Conservation (phyloP, 1,140 invertebrate genomes). For the Aporrectodea caliginosa region DNA sequence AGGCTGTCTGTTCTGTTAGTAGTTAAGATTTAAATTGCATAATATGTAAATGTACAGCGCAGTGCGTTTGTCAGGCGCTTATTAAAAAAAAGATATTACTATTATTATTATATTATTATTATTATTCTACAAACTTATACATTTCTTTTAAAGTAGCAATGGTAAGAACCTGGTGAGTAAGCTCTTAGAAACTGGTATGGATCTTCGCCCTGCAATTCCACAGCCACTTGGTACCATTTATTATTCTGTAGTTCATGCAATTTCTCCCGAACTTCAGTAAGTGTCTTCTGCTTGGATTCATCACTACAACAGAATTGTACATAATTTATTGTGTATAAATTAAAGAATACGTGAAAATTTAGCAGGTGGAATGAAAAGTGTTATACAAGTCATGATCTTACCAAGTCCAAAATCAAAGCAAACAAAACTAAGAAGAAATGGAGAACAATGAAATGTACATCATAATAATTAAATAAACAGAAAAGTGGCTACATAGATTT, state of each 20-base stretch:
- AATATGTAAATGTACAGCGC: neutral
- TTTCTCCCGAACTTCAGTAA: slow-evolving; percentile 30
- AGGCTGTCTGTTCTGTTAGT: neutral
- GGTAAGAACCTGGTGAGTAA: slow-evolving; percentile 61
- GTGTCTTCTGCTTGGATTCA: neutral
- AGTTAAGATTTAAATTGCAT: neutral
- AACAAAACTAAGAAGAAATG: too few species aligned
- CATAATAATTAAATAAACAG: too few species aligned
- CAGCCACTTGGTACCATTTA: slow-evolving; percentile 60
- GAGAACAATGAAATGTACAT: too few species aligned
- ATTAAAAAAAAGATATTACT: neutral
- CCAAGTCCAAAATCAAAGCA: too few species aligned
- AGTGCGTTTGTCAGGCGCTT: neutral
- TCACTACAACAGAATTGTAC: neutral
- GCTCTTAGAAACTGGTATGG: slow-evolving; percentile 71
- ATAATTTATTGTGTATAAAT: too few species aligned
- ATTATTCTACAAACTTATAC: too few species aligned
- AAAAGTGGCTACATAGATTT: too few species aligned
- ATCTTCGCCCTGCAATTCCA: slow-evolving; percentile 63
- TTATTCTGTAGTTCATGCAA: slow-evolving; percentile 40
- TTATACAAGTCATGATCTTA: too few species aligned
- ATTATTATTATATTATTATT: too few species aligned
- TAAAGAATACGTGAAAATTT: too few species aligned
- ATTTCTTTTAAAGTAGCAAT: too few species aligned
- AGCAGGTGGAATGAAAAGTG: too few species aligned